These are phyloP conservation scores for Brienomyrus longianalis DNA, from an alignment of 2,113 vertebrate genomes.

Conservation along the genomic window DNA sequence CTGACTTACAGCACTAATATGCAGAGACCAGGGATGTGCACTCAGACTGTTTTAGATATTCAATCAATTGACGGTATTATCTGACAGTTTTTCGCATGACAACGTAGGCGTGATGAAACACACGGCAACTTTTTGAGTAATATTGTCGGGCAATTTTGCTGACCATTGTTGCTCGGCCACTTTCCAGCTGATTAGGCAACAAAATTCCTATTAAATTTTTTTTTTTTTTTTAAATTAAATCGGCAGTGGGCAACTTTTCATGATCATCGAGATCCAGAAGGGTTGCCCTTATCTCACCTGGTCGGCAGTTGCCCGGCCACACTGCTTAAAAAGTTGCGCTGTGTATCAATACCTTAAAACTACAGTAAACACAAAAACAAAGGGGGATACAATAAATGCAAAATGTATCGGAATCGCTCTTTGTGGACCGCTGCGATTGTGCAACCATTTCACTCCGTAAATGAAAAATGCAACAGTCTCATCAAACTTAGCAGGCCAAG, in stretches of 20 bases:
- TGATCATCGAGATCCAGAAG: background rate
- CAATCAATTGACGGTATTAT: background rate
- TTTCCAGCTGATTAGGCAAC: background rate
- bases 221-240: too few relatives aligned
- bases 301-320: background rate
- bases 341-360: background rate
- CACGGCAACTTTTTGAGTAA: background rate
- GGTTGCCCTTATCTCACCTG: background rate
- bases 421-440: background rate
- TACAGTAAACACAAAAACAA: background rate
- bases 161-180: background rate
- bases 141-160: background rate
- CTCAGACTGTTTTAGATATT: too few relatives aligned
- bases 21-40: too few relatives aligned
- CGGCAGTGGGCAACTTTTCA: background rate
- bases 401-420: background rate
- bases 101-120: background rate
- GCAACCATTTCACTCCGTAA: too few relatives aligned
- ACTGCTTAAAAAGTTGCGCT: background rate
- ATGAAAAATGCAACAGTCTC: background rate
- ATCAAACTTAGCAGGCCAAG: background rate
- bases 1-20: too few relatives aligned
- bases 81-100: background rate
- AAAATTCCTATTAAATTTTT: background rate
- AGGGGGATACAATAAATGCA: background rate